These are phyloP conservation scores for Laterallus jamaicensis DNA, from an alignment of 2,113 vertebrate species.

Conservation along the genomic window DNA sequence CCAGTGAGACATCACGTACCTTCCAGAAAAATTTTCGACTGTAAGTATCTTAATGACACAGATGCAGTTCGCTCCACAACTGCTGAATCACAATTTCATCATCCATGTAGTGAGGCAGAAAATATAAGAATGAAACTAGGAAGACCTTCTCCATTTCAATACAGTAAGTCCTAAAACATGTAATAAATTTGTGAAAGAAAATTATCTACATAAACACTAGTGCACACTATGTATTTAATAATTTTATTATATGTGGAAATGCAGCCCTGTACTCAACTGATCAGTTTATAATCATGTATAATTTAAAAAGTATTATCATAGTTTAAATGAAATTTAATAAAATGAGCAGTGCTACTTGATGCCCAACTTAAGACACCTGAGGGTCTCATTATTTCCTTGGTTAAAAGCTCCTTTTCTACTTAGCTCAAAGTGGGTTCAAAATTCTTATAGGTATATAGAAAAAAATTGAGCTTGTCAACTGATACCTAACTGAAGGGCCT, in stretches of 20 bases:
- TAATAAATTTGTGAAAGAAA: constrained; percentile 28
- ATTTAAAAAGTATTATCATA: background rate
- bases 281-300: background rate
- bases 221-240: background rate
- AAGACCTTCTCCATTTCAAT: constrained; percentile 13
- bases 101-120: constrained; percentile 8
- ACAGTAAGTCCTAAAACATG: background rate
- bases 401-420: background rate
- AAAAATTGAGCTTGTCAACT: background rate
- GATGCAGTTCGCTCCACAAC: background rate
- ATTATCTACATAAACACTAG: constrained; percentile 16
- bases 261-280: background rate
- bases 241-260: background rate
- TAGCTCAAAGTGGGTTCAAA: background rate
- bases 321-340: background rate
- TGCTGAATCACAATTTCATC: constrained; percentile 36
- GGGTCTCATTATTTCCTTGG: background rate
- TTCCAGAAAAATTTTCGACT: constrained; percentile 22
- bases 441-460: background rate
- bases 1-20: background rate
- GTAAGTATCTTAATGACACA: background rate
- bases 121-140: constrained; percentile 29
- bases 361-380: background rate
- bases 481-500: background rate
- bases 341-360: background rate